These are phyloP conservation scores for Ryuthela nishihirai DNA, from an alignment of 2,888 invertebrate species.

Conservation along the genomic window DNA sequence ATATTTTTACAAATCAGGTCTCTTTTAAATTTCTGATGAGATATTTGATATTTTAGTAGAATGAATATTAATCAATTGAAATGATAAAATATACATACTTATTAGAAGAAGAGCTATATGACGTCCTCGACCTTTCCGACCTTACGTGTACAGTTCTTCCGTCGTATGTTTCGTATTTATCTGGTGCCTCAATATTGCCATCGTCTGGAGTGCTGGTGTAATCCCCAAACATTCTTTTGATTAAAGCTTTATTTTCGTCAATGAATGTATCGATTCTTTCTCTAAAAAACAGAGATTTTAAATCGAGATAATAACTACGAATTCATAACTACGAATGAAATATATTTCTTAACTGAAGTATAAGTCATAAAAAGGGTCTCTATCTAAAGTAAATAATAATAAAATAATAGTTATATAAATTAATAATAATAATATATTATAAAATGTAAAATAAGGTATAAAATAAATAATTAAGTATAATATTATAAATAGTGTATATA, in stretches of 20 bases:
- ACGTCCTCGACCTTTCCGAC: conserved; percentile 16
- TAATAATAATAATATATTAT: too few relatives aligned
- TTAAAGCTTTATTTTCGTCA: conserved; percentile 88
- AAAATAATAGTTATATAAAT: too few relatives aligned
- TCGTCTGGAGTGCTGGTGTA: conserved; percentile 60
- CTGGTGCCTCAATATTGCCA: conserved; percentile 57
- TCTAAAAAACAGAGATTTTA: conserved; percentile 56
- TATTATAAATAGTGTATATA: too few relatives aligned
- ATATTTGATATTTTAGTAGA: too few relatives aligned
- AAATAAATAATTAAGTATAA: too few relatives aligned
- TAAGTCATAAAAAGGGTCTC: background rate
- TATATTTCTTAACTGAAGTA: background rate
- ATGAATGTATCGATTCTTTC: conserved; percentile 87
- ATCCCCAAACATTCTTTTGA: conserved; percentile 90
- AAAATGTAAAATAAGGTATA: too few relatives aligned
- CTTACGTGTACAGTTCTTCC: conserved; percentile 20
- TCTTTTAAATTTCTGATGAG: too few relatives aligned
- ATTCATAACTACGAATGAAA: background rate
- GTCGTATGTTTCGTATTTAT: conserved; percentile 39
- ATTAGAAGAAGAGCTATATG: conserved; percentile 13
- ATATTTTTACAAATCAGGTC: background rate
- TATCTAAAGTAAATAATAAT: background rate
- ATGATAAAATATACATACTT: conserved; percentile 24
- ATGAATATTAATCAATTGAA: too few relatives aligned
- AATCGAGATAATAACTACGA: background rate